These are phyloP conservation scores for Scolopax bukidnonensis DNA, from an alignment of 2,797 vertebrate species.

Conservation along the genomic window DNA sequence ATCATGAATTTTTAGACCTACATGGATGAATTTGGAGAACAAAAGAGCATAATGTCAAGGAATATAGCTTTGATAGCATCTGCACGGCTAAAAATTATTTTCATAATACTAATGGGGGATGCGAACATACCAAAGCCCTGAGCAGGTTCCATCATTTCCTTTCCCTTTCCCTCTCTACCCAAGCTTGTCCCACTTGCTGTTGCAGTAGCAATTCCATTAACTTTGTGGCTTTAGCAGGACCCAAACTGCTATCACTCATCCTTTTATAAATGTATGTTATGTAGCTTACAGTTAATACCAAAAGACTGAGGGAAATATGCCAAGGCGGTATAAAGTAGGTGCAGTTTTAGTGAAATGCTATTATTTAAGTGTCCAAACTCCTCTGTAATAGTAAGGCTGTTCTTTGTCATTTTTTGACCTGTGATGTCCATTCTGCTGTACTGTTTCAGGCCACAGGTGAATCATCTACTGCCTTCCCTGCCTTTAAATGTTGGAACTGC, in stretches of 20 bases:
- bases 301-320: neutral
- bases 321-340: neutral
- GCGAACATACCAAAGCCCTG: neutral
- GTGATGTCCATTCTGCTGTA: neutral
- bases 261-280: neutral
- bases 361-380: neutral
- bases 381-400: neutral
- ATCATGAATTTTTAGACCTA: neutral
- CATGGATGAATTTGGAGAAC: neutral
- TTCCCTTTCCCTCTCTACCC: neutral
- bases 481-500: neutral
- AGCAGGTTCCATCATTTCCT: neutral
- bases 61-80: neutral
- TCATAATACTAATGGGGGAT: neutral
- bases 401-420: neutral
- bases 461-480: neutral
- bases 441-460: neutral
- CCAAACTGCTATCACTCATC: neutral
- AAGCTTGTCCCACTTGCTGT: neutral
- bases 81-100: neutral
- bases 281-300: neutral
- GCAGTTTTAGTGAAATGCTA: neutral
- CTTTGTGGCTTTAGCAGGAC: neutral
- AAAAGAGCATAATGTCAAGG: neutral
- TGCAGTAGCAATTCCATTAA: neutral